phyloP scores from a whole-genome alignment of 2,113 vertebrate genomes.

The Willisornis vidua region DNA sequence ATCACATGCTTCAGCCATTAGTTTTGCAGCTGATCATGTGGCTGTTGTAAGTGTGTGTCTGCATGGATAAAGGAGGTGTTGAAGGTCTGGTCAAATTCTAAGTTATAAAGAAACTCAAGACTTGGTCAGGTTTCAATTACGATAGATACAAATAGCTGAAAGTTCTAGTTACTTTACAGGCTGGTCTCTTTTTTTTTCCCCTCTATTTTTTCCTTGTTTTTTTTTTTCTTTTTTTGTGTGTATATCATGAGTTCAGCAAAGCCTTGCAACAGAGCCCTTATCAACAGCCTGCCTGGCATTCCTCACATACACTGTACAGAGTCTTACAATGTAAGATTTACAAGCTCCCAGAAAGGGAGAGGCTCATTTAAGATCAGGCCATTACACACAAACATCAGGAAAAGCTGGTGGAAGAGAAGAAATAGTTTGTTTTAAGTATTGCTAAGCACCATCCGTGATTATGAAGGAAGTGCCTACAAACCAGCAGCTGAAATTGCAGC shows the following conservation, averaged over 20 bases:
- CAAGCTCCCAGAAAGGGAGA: not conserved
- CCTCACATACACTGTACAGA: not conserved
- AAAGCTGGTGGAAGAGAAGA: slow-evolving; percentile 36
- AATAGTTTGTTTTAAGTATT: slow-evolving; percentile 36
- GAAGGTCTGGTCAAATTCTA: not conserved
- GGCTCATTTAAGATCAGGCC: slow-evolving; percentile 4
- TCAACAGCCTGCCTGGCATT: not conserved
- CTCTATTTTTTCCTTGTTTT: not conserved
- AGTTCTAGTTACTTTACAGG: not conserved
- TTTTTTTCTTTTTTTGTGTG: not conserved
- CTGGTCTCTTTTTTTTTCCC: not conserved
- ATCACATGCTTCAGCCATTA: not conserved
- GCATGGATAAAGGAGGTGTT: not conserved
- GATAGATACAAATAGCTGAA: not conserved
- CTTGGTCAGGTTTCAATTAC: not conserved
- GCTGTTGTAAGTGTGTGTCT: not conserved
- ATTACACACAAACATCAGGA: slow-evolving; percentile 13
- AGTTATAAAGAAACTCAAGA: not conserved
- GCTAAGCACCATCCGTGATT: not conserved
- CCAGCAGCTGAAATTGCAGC: not conserved
- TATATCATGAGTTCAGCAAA: not conserved
- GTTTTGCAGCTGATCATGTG: not conserved
- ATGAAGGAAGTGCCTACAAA: not conserved
- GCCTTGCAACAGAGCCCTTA: not conserved
- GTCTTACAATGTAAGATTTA: not conserved